phyloP scores from a whole-genome alignment of 2,797 vertebrate genomes.

The Anguilla marmorata region DNA sequence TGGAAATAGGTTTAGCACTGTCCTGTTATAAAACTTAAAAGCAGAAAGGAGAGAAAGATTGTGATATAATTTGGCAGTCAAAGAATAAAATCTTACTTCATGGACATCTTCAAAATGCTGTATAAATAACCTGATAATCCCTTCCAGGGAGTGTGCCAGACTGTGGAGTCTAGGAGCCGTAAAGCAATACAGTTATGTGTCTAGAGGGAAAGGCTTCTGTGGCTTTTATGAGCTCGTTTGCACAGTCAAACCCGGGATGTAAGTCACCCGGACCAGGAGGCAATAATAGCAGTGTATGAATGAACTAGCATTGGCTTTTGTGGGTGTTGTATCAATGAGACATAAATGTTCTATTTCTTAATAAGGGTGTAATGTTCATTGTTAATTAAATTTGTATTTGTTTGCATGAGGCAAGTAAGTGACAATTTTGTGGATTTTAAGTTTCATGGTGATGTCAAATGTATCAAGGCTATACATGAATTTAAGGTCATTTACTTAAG shows the following conservation, averaged over 20 bases:
- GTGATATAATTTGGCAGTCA: constrained; percentile 25
- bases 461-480: no score
- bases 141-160: neutral
- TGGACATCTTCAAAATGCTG: constrained; percentile 37
- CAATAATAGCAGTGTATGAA: constrained; percentile 60
- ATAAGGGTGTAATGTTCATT: no score
- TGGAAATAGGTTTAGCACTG: constrained; percentile 70
- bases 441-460: no score
- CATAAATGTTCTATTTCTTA: neutral
- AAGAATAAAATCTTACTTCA: constrained; percentile 20
- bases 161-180: neutral
- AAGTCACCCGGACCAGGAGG: constrained; percentile 57
- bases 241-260: constrained; percentile 56
- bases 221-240: constrained; percentile 66
- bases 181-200: neutral
- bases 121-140: constrained; percentile 61
- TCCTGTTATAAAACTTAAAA: constrained; percentile 68
- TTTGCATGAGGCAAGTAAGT: no score
- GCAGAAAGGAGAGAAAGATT: constrained; percentile 50
- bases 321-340: neutral
- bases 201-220: neutral
- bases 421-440: no score
- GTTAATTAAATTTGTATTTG: neutral
- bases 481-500: no score
- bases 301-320: neutral